These are phyloP conservation scores for Yoshiicerus persimilis DNA, from an alignment of 1,140 invertebrate genomes.

Conservation along the genomic window DNA sequence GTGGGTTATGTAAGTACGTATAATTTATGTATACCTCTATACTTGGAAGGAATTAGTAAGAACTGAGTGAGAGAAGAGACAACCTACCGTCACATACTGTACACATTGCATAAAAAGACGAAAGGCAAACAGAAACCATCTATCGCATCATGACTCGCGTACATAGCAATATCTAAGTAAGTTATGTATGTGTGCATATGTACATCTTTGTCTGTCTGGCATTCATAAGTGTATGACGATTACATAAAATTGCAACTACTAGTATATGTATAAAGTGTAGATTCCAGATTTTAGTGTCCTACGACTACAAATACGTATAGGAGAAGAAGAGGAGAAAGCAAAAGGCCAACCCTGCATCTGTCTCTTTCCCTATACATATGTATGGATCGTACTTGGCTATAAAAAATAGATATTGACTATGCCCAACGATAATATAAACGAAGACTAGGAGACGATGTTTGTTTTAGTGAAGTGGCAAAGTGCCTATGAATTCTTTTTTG, in stretches of 20 bases:
- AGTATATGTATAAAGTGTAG: background rate
- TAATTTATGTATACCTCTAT: background rate
- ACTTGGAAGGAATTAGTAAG: background rate
- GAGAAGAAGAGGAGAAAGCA: background rate
- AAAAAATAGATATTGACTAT: background rate
- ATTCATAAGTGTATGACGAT: background rate
- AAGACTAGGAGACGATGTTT: slow-evolving; percentile 21
- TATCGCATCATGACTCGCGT: background rate
- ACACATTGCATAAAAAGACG: background rate
- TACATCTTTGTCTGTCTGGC: background rate
- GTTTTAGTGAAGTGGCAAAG: slow-evolving; percentile 26
- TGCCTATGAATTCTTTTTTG: slow-evolving; percentile 29
- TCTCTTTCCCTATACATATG: background rate
- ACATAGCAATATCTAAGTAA: background rate
- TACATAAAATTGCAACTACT: background rate
- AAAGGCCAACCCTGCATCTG: background rate
- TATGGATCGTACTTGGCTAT: background rate
- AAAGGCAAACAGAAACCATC: background rate
- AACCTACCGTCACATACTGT: background rate
- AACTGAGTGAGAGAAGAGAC: background rate
- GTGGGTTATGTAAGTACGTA: background rate
- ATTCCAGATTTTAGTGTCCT: background rate
- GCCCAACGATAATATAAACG: slow-evolving; percentile 3
- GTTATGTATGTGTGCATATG: background rate
- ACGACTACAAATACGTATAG: background rate